Evolutionary conservation across 2,888 invertebrate species (phyloP), one percentile per base, ranked within the genome.

Genomic region (Apodemia zela): DNA sequence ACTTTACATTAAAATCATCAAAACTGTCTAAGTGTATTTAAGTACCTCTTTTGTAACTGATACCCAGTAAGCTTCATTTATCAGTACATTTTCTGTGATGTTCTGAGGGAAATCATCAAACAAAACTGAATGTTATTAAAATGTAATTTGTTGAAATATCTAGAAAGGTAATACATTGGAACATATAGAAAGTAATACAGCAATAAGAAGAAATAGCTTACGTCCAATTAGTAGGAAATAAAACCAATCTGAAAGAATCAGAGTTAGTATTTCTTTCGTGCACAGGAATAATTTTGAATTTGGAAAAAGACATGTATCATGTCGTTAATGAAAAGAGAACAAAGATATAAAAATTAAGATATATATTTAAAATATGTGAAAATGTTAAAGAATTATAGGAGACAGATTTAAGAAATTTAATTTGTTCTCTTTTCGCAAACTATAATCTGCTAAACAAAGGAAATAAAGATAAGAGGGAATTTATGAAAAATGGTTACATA

Each of bases 61-160:
- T 93, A 97, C 96, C 97, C 97, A 97, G 93, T 96, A 95, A 87
- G 96, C 97, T 94, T 97, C 97, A 94, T 97, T 97, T 94, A 97
- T 94, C 94, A 97, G 96, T 93, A 97, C 95, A 94, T 96, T 95
- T 95, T 97, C 97, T 93, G 97, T 97, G 95, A 97, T 96, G 94
- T 97, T 97, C 97, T 97, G 96, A 93, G 94, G 94, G 93, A 95
- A 93, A 94, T 86, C 87, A 88, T 86, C 85, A 91, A 91, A 91
- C 83, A 91, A 91, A 89, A 89, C 77, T 81, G 82, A 89, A 79
- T 77, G 78, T 89, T 88, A 90, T 89, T 89, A 89, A 82, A 81
- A 85, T 74, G 81, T 78, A 86, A 79, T 84, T 77, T 63, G 59
- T 59, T 63, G 47, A 33, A 42, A 59, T 59, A 63, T 59, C 47